phyloP scores from a whole-genome alignment of 1,140 invertebrate species.

The Odontomachus brunneus region DNA sequence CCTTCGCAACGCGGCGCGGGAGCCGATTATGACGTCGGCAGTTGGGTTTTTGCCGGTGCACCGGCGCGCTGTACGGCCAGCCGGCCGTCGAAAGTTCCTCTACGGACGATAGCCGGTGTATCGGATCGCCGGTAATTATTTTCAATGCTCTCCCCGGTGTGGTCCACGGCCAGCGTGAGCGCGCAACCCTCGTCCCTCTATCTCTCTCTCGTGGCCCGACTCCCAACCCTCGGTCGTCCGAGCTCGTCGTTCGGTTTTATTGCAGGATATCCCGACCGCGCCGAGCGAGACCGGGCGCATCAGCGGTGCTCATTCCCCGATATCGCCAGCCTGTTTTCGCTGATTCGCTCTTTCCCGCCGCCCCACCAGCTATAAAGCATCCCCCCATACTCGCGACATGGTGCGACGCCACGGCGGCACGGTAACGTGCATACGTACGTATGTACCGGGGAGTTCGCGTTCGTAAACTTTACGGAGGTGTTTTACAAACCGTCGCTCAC shows the following conservation, averaged over 20 bases:
- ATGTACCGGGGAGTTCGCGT: constrained; percentile 32
- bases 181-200: constrained; percentile 10
- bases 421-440: background rate
- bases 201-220: background rate
- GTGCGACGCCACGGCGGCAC: background rate
- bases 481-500: constrained; percentile 55
- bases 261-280: constrained; percentile 73
- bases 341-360: constrained; percentile 35
- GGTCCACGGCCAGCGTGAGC: background rate
- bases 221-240: constrained; percentile 36
- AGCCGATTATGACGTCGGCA: constrained; percentile 56
- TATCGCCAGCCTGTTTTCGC: constrained; percentile 54
- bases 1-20: background rate
- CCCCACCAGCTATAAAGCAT: constrained; percentile 43
- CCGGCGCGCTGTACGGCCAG: no score
- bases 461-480: constrained; percentile 53
- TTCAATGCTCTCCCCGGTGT: constrained; percentile 54
- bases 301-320: constrained; percentile 67
- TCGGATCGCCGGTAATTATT: constrained; percentile 73
- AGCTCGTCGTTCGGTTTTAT: constrained; percentile 74
- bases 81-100: constrained; percentile 42
- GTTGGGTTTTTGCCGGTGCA: constrained; percentile 37
- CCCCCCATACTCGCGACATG: background rate
- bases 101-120: constrained; percentile 54
- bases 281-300: constrained; percentile 42